Evolutionary conservation across 2,888 invertebrate genomes (phyloP).

Genomic region (Sisyra terminalis): DNA sequence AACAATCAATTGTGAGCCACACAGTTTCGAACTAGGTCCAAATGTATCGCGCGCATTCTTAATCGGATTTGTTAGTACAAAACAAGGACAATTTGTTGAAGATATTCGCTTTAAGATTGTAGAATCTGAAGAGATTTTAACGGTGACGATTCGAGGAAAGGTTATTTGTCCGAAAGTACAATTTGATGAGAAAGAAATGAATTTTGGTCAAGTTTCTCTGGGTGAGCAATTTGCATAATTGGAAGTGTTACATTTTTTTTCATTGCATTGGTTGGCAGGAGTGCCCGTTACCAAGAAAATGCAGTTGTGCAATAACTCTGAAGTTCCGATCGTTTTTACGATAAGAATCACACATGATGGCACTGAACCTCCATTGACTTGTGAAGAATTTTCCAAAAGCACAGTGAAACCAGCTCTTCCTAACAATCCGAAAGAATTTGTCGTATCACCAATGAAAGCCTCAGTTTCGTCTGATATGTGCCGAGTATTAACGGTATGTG

Average conservation of each 20-base stretch:
- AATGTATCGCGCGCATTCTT: conserved; percentile 34
- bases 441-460: conserved; percentile 30
- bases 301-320: conserved; percentile 34
- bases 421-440: conserved; percentile 35
- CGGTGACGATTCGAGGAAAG: conserved; percentile 40
- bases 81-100: conserved; percentile 43
- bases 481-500: conserved; percentile 6
- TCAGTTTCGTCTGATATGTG: conserved; percentile 14
- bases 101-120: conserved; percentile 37
- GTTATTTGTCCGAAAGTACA: conserved; percentile 40
- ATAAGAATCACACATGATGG: conserved; percentile 36
- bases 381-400: conserved; percentile 28
- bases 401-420: conserved; percentile 28
- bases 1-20: conserved; percentile 32
- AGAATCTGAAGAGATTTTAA: conserved; percentile 37
- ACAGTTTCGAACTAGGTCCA: conserved; percentile 28
- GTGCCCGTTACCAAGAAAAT: conserved; percentile 30
- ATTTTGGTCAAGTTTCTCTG: conserved; percentile 38
- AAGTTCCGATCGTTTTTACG: conserved; percentile 33
- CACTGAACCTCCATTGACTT: conserved; percentile 30
- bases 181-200: conserved; percentile 32
- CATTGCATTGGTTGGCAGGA: no score
- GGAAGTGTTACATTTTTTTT: conserved; percentile 9
- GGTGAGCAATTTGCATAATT: no score
- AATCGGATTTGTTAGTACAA: conserved; percentile 36